phyloP scores from a whole-genome alignment of 1,140 invertebrate species.

The Drosophila pseudoobscura region DNA sequence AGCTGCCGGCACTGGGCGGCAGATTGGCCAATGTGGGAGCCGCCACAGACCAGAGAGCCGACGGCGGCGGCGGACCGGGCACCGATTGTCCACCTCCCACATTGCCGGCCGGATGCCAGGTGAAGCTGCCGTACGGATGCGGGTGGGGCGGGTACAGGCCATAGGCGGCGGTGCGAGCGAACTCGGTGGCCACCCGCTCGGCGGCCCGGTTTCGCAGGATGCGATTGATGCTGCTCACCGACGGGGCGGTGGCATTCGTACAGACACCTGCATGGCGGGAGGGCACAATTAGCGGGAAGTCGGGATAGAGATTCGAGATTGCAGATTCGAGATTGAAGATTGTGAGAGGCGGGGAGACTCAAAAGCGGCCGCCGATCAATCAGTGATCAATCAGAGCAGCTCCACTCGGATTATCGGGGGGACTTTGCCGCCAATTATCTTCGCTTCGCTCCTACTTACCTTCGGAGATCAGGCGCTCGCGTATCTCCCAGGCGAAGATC shows the following conservation, averaged over 20 bases:
- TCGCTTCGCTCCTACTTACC: conserved; percentile 86
- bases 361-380: conserved; percentile 54
- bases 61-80: conserved; percentile 50
- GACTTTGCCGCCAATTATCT: conserved; percentile 55
- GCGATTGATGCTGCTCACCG: conserved; percentile 96
- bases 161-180: conserved; percentile 94
- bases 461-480: conserved; percentile 96
- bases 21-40: conserved; percentile 66
- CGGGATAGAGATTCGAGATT: neutral
- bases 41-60: conserved; percentile 64
- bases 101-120: conserved; percentile 76
- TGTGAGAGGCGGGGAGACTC: neutral
- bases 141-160: conserved; percentile 90
- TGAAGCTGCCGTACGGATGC: conserved; percentile 87
- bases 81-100: conserved; percentile 56
- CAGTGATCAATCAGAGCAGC: conserved; percentile 31
- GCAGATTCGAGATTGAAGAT: conserved; percentile 1
- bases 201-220: conserved; percentile 95
- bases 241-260: conserved; percentile 94
- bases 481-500: conserved; percentile 98
- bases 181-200: conserved; percentile 95
- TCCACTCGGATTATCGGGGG: conserved; percentile 34
- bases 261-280: conserved; percentile 86
- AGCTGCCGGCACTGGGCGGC: conserved; percentile 49
- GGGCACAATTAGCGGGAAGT: conserved; percentile 46